Conservation (phyloP, 1,140 invertebrate genomes). For the Halyomorpha halys region DNA sequence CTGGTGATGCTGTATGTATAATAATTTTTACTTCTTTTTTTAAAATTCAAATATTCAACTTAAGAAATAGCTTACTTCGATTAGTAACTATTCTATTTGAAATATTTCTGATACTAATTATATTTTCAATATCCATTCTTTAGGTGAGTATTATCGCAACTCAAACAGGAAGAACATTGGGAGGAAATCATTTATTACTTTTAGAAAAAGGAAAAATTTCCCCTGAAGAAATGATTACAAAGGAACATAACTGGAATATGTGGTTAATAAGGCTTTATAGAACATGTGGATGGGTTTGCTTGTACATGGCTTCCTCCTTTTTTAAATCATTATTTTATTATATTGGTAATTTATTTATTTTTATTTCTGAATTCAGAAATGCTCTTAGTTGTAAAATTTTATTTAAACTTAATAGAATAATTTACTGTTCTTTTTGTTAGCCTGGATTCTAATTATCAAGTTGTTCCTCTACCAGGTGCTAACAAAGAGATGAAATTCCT, state of each 20-base stretch:
- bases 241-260: constrained; percentile 22
- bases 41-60: background rate
- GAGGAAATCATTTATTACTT: constrained; percentile 13
- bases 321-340: background rate
- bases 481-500: too few species aligned
- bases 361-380: too few species aligned
- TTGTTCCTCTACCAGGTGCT: too few species aligned
- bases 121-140: background rate
- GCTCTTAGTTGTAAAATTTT: too few species aligned
- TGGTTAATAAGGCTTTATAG: constrained; percentile 22
- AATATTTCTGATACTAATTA: background rate
- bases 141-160: constrained; percentile 25
- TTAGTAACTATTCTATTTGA: background rate
- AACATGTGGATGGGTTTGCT: constrained; percentile 17
- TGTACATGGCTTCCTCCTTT: constrained; percentile 10
- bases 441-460: too few species aligned
- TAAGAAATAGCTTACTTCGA: background rate
- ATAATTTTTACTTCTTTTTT: background rate
- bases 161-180: constrained; percentile 17
- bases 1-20: constrained; percentile 56
- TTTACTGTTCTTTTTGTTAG: too few species aligned
- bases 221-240: constrained; percentile 21
- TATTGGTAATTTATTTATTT: constrained; percentile 1
- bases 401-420: too few species aligned
- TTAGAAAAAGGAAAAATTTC: constrained; percentile 19